phyloP scores from a whole-genome alignment of 1,140 invertebrate genomes.

The Papilio glaucus region DNA sequence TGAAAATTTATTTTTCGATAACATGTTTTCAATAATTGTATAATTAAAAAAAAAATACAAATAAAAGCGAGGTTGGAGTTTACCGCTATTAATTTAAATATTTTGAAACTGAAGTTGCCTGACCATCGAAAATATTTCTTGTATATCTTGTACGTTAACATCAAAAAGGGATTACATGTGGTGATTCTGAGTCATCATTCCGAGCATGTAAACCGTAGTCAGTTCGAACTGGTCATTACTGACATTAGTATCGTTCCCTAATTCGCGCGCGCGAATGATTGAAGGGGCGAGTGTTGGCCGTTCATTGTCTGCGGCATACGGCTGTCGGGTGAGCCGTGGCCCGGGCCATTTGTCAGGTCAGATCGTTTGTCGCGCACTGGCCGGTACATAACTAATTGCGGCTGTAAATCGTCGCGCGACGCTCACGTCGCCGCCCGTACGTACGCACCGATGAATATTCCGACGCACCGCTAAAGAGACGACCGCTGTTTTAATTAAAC shows the following conservation, averaged over 20 bases:
- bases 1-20: too few relatives aligned
- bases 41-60: too few relatives aligned
- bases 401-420: conserved; percentile 70
- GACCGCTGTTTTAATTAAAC: conserved; percentile 44
- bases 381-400: conserved; percentile 76
- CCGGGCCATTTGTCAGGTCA: conserved; percentile 66
- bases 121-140: too few relatives aligned
- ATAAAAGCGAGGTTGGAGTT: too few relatives aligned
- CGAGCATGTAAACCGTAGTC: not conserved
- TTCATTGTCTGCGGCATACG: conserved; percentile 65
- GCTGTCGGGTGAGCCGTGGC: conserved; percentile 53
- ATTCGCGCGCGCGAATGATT: conserved; percentile 58
- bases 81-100: too few relatives aligned
- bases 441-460: conserved; percentile 37
- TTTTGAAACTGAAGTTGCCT: too few relatives aligned
- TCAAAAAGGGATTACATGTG: too few relatives aligned
- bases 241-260: conserved; percentile 36
- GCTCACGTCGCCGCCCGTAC: conserved; percentile 45
- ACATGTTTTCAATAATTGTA: too few relatives aligned
- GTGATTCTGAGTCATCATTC: not conserved
- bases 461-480: conserved; percentile 34
- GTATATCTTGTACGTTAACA: too few relatives aligned
- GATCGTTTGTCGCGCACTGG: conserved; percentile 70
- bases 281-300: conserved; percentile 55
- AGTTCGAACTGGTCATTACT: conserved; percentile 19